These are phyloP conservation scores for Barbus barbus DNA, from an alignment of 2,113 vertebrate species.

Conservation along the genomic window DNA sequence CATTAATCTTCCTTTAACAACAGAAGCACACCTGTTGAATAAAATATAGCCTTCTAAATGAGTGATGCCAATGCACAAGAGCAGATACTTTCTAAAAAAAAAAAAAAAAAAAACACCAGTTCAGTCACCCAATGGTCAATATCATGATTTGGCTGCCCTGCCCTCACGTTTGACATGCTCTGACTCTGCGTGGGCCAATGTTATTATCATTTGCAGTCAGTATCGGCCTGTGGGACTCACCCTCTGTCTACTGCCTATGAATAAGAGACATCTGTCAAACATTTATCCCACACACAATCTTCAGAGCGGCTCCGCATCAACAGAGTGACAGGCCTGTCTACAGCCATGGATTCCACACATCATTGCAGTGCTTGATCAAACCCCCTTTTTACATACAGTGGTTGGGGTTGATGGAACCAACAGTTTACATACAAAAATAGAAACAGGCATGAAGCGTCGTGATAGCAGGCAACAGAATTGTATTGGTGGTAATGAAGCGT, in stretches of 20 bases:
- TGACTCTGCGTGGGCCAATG: background rate
- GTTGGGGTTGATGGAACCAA: too few relatives aligned
- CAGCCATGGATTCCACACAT: constrained; percentile 11
- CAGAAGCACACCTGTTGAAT: background rate
- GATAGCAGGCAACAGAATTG: background rate
- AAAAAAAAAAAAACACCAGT: background rate
- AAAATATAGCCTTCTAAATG: background rate
- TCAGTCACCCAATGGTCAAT: background rate
- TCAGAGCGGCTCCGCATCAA: background rate
- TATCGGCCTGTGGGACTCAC: background rate
- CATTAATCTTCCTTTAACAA: background rate
- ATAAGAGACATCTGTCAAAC: constrained; percentile 3
- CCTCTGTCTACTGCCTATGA: background rate
- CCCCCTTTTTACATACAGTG: background rate
- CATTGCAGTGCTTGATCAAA: background rate
- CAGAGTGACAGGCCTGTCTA: constrained; percentile 2
- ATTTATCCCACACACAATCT: constrained; percentile 16
- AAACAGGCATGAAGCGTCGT: background rate
- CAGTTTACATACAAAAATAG: constrained; percentile 3
- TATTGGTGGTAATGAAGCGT: constrained; percentile 27
- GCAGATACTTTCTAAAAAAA: background rate
- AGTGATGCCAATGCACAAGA: background rate
- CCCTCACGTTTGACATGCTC: constrained; percentile 5
- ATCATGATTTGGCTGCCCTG: background rate
- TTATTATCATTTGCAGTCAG: constrained; percentile 17